Evolutionary conservation across 2,888 invertebrate species (phyloP).

Genomic region (Tenodera sinensis): DNA sequence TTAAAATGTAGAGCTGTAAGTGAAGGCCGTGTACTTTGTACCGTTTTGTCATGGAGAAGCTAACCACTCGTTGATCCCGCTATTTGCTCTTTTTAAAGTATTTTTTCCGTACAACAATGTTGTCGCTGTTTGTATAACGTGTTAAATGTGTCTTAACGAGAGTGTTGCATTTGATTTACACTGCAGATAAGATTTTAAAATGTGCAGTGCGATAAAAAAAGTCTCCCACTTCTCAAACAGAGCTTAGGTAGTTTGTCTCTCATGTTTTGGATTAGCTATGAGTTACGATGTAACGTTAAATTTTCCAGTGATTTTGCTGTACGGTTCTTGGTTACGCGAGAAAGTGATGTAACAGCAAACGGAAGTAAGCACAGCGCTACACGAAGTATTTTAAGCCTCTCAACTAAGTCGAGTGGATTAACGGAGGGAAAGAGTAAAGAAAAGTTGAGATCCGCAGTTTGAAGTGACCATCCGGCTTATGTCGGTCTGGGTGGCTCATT

Average conservation of each 20-base stretch:
- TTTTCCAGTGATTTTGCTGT: not conserved
- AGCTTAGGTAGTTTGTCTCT: not conserved
- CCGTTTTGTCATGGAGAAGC: not conserved
- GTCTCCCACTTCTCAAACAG: not conserved
- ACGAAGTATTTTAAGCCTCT: too few relatives aligned
- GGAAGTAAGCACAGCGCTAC: too few relatives aligned
- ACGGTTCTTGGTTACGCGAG: not conserved
- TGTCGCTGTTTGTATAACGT: not conserved
- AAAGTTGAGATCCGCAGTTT: too few relatives aligned
- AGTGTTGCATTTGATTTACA: not conserved
- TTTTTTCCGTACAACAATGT: not conserved
- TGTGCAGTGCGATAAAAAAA: not conserved
- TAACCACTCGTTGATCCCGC: not conserved
- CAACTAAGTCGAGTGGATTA: too few relatives aligned
- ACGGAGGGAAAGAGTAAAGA: too few relatives aligned
- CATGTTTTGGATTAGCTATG: not conserved
- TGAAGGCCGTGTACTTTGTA: not conserved
- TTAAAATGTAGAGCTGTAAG: not conserved
- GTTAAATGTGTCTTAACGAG: not conserved
- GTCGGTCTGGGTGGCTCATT: too few relatives aligned
- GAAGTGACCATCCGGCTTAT: too few relatives aligned
- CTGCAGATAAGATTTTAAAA: not conserved
- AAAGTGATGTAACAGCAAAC: too few relatives aligned
- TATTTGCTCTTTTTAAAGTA: not conserved
- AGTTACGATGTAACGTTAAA: not conserved